These are phyloP conservation scores for Tineola bisselliella DNA, from an alignment of 2,888 invertebrate species.

Conservation along the genomic window DNA sequence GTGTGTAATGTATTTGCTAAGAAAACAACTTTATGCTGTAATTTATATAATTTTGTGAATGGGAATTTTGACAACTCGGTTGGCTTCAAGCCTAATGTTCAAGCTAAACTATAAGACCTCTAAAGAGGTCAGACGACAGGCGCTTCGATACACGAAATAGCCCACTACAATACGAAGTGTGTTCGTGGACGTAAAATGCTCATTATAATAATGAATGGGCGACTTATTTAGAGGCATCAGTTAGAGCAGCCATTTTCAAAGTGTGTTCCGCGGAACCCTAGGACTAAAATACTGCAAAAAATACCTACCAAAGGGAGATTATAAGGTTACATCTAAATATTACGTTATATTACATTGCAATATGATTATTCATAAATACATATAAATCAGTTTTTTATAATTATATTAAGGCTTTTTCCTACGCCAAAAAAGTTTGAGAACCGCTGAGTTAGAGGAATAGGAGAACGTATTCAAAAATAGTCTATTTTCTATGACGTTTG, in stretches of 20 bases:
- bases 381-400: too few species aligned
- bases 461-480: not conserved
- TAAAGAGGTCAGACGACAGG: not conserved
- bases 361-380: too few species aligned
- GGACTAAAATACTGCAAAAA: too few species aligned
- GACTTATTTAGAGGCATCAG: too few species aligned
- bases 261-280: too few species aligned
- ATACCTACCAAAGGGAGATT: too few species aligned
- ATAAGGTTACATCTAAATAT: too few species aligned
- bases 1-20: not conserved
- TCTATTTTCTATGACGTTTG: not conserved
- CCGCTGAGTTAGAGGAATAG: not conserved
- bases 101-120: not conserved
- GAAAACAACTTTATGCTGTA: not conserved
- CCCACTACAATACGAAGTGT: not conserved
- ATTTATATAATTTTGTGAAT: slow-evolving; percentile 3
- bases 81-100: slow-evolving; percentile 2
- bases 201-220: not conserved
- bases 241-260: too few species aligned
- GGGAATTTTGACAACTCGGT: slow-evolving; percentile 3
- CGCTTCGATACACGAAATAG: not conserved
- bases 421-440: too few species aligned
- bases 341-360: too few species aligned
- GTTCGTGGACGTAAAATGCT: not conserved
- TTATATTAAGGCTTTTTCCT: too few species aligned